Conservation (phyloP, 1,140 invertebrate species). For the Zophobas atratus region DNA sequence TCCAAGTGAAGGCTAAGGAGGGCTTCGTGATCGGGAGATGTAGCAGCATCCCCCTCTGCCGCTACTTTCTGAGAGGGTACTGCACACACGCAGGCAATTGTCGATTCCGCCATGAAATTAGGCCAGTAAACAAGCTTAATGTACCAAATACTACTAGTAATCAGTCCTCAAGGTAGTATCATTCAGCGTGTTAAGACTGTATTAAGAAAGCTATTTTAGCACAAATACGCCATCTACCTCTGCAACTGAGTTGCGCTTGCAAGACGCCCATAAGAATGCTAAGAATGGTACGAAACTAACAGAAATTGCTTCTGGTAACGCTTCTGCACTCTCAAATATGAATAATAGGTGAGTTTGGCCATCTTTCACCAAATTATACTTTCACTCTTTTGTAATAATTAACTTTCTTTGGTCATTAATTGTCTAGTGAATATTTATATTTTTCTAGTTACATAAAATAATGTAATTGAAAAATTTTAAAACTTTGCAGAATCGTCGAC, state of each 20-base stretch:
- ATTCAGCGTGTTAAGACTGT: background rate
- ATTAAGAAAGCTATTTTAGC: constrained; percentile 40
- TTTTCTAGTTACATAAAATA: too few relatives aligned
- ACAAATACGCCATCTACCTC: constrained; percentile 54
- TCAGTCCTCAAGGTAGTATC: constrained; percentile 22
- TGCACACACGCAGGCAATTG: constrained; percentile 56
- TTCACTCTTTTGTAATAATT: background rate
- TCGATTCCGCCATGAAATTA: constrained; percentile 58
- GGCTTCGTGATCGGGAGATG: constrained; percentile 7
- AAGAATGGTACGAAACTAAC: constrained; percentile 6
- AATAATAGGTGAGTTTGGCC: constrained; percentile 12
- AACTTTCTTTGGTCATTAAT: too few relatives aligned
- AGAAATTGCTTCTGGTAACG: constrained; percentile 14
- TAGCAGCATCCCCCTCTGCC: constrained; percentile 37
- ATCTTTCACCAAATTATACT: background rate
- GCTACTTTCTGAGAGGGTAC: constrained; percentile 52
- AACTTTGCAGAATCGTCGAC: too few relatives aligned
- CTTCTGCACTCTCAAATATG: constrained; percentile 1
- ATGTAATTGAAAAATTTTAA: too few relatives aligned
- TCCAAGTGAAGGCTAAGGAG: constrained; percentile 18
- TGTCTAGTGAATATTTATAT: too few relatives aligned
- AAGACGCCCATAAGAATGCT: background rate
- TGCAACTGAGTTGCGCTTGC: constrained; percentile 23
- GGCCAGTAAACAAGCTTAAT: constrained; percentile 47
- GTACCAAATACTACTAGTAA: constrained; percentile 40